Evolutionary conservation across 2,888 invertebrate genomes (phyloP).

Genomic region (Diploptera punctata): DNA sequence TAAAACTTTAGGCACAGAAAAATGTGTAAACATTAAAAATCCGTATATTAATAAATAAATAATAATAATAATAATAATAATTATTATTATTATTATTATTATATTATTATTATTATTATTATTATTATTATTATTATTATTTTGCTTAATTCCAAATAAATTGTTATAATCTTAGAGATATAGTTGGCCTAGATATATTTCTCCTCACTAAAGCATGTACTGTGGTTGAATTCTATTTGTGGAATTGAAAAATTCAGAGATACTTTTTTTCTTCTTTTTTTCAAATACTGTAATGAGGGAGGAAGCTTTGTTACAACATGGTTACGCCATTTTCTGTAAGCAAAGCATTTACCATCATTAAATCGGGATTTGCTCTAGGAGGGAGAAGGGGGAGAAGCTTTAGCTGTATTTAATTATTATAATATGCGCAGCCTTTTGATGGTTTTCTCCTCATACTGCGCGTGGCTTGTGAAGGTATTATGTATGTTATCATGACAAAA

Average conservation of each 20-base stretch:
- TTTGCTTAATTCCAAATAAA: no score
- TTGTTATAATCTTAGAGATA: no score
- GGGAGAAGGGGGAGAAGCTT: background rate
- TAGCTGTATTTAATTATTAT: slow-evolving; percentile 22
- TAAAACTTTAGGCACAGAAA: no score
- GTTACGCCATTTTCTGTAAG: slow-evolving; percentile 18
- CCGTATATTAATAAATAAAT: no score
- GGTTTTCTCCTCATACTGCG: slow-evolving; percentile 21
- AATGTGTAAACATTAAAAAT: no score
- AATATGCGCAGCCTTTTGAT: slow-evolving; percentile 22
- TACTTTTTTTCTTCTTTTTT: background rate
- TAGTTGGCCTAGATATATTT: background rate
- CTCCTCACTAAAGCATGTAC: background rate
- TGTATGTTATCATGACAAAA: background rate
- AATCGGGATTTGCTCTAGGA: slow-evolving; percentile 8
- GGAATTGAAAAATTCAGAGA: background rate
- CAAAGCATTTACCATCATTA: slow-evolving; percentile 24
- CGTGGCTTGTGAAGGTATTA: slow-evolving; percentile 21
- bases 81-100: no score
- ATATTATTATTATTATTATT: no score
- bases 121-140: no score
- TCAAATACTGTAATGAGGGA: slow-evolving; percentile 16
- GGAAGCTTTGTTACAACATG: slow-evolving; percentile 19
- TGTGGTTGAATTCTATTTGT: slow-evolving; percentile 11
- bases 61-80: no score